A percentile compares a stretch with the other conserved stretches of the same genome.
Evolutionary conservation across 2,113 vertebrate genomes (phyloP).

Genomic region (Orcinus orca): DNA sequence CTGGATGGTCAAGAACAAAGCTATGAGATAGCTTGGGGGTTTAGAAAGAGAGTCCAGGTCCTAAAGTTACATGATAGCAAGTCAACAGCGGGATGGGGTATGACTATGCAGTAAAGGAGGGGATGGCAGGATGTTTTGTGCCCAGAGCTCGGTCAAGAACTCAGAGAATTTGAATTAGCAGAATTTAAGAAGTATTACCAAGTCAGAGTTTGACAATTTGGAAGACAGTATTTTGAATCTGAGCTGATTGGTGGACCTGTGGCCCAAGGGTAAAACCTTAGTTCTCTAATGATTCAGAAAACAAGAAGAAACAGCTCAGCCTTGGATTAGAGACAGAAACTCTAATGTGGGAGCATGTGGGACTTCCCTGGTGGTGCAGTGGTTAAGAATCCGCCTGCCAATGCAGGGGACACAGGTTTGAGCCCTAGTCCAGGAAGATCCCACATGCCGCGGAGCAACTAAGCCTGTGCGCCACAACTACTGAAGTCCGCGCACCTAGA

Average conservation of each 20-base stretch:
- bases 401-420: no score
- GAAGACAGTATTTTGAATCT: not conserved
- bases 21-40: not conserved
- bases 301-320: not conserved
- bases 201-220: not conserved
- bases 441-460: no score
- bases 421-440: no score
- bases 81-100: not conserved
- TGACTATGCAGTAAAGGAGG: not conserved
- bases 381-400: no score
- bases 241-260: not conserved
- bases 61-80: not conserved
- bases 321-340: conserved; percentile 15
- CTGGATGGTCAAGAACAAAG: conserved; percentile 19
- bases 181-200: conserved; percentile 8
- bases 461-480: no score
- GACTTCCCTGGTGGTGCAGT: no score
- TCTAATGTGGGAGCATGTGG: not conserved
- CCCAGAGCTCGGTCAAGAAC: not conserved
- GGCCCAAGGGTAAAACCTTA: not conserved
- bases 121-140: not conserved
- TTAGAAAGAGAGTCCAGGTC: not conserved
- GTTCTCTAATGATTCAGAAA: not conserved
- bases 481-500: no score
- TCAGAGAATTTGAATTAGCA: conserved; percentile 7